These are phyloP conservation scores for Myotis daubentonii DNA, from an alignment of 2,797 vertebrate species.

Conservation along the genomic window DNA sequence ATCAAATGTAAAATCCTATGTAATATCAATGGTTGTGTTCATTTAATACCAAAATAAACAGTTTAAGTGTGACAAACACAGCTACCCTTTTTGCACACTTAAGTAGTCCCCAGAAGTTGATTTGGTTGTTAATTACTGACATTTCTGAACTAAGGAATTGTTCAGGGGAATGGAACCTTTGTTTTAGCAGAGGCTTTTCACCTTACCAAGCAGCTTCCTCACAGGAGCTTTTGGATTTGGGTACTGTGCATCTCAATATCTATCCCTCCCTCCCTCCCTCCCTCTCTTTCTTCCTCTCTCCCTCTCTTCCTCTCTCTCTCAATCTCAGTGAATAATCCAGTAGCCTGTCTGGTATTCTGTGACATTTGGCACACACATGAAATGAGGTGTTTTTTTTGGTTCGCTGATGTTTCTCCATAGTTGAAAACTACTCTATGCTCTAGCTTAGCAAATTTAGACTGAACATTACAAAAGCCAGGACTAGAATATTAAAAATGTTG, in stretches of 20 bases:
- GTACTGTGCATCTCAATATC: background rate
- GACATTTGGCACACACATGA: conserved; percentile 10
- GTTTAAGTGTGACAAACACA: conserved; percentile 27
- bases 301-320: background rate
- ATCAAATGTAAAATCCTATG: conserved; percentile 38
- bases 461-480: conserved; percentile 54
- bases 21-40: background rate
- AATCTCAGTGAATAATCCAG: background rate
- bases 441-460: conserved; percentile 71
- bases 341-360: background rate
- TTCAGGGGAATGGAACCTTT: background rate
- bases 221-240: background rate
- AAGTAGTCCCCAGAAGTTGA: background rate
- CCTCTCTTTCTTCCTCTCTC: background rate
- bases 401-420: conserved; percentile 35
- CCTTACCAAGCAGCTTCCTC: background rate
- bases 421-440: conserved; percentile 55
- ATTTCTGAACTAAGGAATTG: conserved; percentile 17
- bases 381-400: conserved; percentile 74
- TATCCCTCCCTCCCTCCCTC: background rate
- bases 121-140: conserved; percentile 18
- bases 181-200: conserved; percentile 1
- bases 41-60: conserved; percentile 16
- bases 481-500: conserved; percentile 73
- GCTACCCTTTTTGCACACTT: background rate